Base-by-base conservation (phyloP, 2,888 invertebrate genomes). In the Smittia sp. region DNA sequence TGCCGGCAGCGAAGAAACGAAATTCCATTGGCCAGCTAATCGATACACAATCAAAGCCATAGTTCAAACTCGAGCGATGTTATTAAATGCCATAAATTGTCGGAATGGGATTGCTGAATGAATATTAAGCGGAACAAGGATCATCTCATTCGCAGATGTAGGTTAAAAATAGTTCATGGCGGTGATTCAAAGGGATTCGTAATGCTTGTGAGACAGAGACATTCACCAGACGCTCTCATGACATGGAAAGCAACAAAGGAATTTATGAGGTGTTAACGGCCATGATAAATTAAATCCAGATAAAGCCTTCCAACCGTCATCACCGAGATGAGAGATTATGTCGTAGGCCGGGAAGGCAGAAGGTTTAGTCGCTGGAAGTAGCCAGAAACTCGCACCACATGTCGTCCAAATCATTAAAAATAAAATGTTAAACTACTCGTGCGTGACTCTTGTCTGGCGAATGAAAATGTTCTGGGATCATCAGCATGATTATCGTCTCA, bases 41-140 rank as follows among this genome's bases (percentile, higher is more conserved):
- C 65, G 24, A 65, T 65, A 65, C 65, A 65, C 32, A 65, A 24
- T 65, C 65, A 65, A 65, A 65, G 27, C 1, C 27, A 24, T 65
- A 27, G n/a, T 27, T 65, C 13, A 22, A 62, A 63, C n/a, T 63
- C 22, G 13, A 2, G 4, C 65, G n/a, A 20, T 63, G 25, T 15
- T 65, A 27, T 58, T 58, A 58, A 22, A n/a, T n/a, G 22, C 58
- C 58, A 58, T 58, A 58, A 58, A 58, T 58, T 58, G 15, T 11
- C 22, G 22, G 22, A 58, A 58, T 7, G n/a, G 58, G 22, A 58
- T 22, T 22, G 58, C 9, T 13, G 22, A 58, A 58, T 58, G 22
- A 58, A 58, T 58, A 22, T 58, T 58, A 58, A 58, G 22, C 18
- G 2, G 22, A 18, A 18, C 9, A 58, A 22, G 22, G n/a, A 58